A percentile compares a stretch with the other conserved stretches of the same genome.
Evolutionary conservation across 1,140 invertebrate genomes (phyloP).

Genomic region (Philopotamus ludificatus): DNA sequence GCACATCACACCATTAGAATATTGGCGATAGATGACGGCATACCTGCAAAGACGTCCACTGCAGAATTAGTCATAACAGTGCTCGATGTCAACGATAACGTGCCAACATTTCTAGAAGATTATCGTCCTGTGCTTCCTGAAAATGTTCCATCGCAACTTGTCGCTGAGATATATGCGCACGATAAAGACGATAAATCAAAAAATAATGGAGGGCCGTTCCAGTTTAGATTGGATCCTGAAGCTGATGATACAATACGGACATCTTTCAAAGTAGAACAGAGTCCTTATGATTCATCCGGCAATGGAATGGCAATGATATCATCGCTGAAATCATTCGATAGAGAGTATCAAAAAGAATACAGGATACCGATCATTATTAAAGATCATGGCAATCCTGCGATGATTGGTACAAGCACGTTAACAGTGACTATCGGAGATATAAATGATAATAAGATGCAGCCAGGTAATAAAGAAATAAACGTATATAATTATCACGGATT

Average conservation of each 20-base stretch:
- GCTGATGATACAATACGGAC: conserved; percentile 60
- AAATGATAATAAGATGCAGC: conserved; percentile 70
- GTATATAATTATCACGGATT: conserved; percentile 69
- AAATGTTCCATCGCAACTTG: conserved; percentile 59
- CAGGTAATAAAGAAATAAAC: conserved; percentile 67
- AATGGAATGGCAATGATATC: conserved; percentile 64
- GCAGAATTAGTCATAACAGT: conserved; percentile 66
- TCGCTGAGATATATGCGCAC: conserved; percentile 62
- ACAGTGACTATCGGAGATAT: conserved; percentile 68
- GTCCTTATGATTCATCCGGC: conserved; percentile 61
- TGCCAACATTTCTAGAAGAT: conserved; percentile 58
- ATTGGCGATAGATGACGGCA: conserved; percentile 64
- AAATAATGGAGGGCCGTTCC: conserved; percentile 65
- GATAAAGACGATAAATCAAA: conserved; percentile 64
- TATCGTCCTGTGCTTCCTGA: conserved; percentile 66
- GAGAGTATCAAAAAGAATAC: conserved; percentile 66
- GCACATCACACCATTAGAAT: conserved; percentile 62
- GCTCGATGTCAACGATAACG: conserved; percentile 69
- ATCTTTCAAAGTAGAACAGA: conserved; percentile 63
- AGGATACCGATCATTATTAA: conserved; percentile 64
- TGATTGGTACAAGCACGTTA: conserved; percentile 65
- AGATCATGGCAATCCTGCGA: conserved; percentile 56
- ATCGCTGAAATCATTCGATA: conserved; percentile 63
- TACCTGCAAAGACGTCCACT: conserved; percentile 63
- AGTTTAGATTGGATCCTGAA: conserved; percentile 60